Evolutionary conservation across 2,797 vertebrate species (phyloP).

Genomic region (Sebastes trivittatus): DNA sequence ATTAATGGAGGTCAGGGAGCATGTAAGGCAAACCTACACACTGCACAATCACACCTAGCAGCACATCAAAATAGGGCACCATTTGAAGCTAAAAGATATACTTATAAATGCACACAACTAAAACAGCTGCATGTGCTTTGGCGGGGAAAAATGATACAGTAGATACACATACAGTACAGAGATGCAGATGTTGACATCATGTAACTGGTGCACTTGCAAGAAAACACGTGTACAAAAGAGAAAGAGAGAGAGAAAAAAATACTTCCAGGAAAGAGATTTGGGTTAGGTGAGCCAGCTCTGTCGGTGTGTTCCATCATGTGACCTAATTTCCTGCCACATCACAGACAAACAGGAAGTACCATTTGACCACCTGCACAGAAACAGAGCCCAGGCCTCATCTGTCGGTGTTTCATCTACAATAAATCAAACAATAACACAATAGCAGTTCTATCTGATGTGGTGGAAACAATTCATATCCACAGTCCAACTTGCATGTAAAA

Average conservation of each 20-base stretch:
- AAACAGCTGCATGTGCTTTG: constrained; percentile 1
- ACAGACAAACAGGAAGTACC: constrained; percentile 67
- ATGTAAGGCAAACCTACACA: constrained; percentile 18
- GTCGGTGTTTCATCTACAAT: constrained; percentile 42
- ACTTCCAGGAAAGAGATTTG: constrained; percentile 76
- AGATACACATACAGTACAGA: not conserved
- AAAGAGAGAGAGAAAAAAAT: constrained; percentile 13
- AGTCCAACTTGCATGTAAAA: not conserved
- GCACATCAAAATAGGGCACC: constrained; percentile 1
- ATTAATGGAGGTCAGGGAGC: constrained; percentile 69
- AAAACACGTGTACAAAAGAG: constrained; percentile 19
- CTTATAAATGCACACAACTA: not conserved
- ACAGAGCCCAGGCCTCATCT: not conserved
- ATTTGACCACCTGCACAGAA: constrained; percentile 63
- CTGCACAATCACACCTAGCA: not conserved
- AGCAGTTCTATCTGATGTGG: constrained; percentile 17
- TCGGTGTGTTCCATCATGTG: constrained; percentile 70
- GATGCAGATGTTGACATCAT: constrained; percentile 42
- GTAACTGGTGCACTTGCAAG: constrained; percentile 62
- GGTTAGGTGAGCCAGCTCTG: constrained; percentile 67
- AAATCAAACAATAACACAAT: constrained; percentile 41
- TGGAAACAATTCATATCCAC: not conserved
- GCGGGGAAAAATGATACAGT: not conserved
- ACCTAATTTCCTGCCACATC: constrained; percentile 78
- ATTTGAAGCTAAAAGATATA: constrained; percentile 8